These are phyloP conservation scores for Macrosteles quadrilineatus DNA, from an alignment of 1,140 invertebrate genomes.

Conservation along the genomic window DNA sequence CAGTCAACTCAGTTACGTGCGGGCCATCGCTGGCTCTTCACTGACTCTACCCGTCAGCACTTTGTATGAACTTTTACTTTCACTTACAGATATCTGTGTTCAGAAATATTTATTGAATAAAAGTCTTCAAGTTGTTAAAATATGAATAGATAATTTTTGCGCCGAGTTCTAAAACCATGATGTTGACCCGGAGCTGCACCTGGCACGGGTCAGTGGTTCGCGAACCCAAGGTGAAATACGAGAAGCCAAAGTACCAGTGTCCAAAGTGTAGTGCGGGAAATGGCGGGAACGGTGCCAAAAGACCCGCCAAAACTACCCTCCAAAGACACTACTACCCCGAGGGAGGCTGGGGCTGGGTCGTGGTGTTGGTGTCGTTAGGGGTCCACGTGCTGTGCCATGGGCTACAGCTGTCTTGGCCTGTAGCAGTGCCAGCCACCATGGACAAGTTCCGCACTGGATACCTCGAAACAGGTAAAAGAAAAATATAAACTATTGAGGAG, in stretches of 20 bases:
- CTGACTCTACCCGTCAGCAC: no score
- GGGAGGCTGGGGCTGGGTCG: slow-evolving; percentile 65
- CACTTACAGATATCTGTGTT: no score
- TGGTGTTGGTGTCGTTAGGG: slow-evolving; percentile 55
- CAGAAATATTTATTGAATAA: no score
- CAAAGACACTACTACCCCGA: slow-evolving; percentile 62
- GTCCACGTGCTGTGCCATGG: slow-evolving; percentile 55
- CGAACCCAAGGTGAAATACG: neutral
- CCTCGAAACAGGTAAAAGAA: slow-evolving; percentile 35
- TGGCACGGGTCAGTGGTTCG: neutral
- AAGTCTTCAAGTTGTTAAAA: no score
- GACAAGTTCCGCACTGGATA: slow-evolving; percentile 18
- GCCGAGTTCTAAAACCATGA: no score
- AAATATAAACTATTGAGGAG: neutral
- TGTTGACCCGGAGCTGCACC: neutral
- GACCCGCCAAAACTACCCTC: slow-evolving; percentile 43
- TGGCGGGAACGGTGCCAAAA: neutral
- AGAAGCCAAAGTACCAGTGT: neutral
- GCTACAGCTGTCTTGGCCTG: slow-evolving; percentile 47
- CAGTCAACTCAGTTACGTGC: no score
- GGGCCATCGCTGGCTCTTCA: no score
- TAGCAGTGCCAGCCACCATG: slow-evolving; percentile 23
- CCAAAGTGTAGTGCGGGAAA: neutral
- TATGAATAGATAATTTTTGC: no score
- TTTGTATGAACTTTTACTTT: no score